Percentiles rank a stretch among this genome's conserved stretches.
phyloP scores from a whole-genome alignment of 2,113 vertebrate genomes.

The Coptodon rendalli region DNA sequence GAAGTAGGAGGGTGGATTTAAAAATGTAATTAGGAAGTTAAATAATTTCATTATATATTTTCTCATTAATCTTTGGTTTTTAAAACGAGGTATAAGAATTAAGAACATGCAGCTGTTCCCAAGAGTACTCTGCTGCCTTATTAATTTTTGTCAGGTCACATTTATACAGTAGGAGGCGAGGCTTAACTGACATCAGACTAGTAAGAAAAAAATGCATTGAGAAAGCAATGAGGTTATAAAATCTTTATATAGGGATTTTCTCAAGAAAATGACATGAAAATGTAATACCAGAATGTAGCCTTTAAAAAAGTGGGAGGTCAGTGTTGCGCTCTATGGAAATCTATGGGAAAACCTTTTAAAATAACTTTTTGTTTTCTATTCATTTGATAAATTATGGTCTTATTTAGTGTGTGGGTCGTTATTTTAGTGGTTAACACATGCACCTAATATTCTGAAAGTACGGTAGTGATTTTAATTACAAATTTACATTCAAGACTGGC shows the following conservation, averaged over 20 bases:
- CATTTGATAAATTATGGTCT: not conserved
- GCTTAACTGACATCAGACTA: not conserved
- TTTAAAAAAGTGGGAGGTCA: not conserved
- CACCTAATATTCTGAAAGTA: not conserved
- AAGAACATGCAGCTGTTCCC: not conserved
- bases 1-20: not conserved
- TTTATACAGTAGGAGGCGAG: not conserved
- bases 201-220: not conserved
- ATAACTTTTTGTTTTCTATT: not conserved
- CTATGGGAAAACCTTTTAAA: not conserved
- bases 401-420: fast-evolving
- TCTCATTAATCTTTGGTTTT: not conserved
- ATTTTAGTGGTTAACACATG: not conserved
- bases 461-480: fast-evolving
- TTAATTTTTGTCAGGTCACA: not conserved
- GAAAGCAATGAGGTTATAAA: not conserved
- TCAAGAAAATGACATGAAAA: not conserved
- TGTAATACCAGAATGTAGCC: not conserved
- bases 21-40: not conserved
- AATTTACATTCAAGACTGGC: not conserved
- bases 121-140: not conserved
- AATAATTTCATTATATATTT: not conserved
- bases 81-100: not conserved
- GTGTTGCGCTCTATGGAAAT: not conserved
- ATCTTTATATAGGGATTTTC: not conserved